phyloP scores from a whole-genome alignment of 2,113 vertebrate genomes.

The Psilopogon haemacephalus region DNA sequence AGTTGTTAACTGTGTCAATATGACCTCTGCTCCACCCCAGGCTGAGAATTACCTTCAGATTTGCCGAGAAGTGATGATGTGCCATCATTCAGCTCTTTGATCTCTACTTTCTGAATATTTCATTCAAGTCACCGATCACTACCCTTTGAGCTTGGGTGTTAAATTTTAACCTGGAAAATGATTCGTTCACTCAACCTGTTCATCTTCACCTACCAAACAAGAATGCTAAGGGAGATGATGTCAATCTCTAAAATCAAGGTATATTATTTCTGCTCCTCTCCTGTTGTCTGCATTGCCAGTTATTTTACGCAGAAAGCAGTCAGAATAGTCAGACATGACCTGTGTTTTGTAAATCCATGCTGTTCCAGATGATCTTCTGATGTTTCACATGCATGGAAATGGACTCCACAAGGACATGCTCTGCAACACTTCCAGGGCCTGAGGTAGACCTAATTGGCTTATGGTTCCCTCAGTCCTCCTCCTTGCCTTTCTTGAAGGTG shows the following conservation, averaged over 20 bases:
- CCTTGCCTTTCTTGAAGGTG: neutral
- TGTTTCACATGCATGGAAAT: neutral
- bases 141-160: neutral
- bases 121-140: neutral
- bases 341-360: neutral
- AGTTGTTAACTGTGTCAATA: neutral
- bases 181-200: neutral
- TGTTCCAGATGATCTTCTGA: neutral
- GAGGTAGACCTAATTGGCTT: neutral
- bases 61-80: neutral
- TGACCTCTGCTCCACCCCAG: accelerated
- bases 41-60: neutral
- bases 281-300: neutral
- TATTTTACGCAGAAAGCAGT: neutral
- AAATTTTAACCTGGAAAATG: neutral
- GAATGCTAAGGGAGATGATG: neutral
- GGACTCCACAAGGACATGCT: neutral
- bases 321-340: neutral
- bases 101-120: neutral
- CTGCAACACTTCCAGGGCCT: neutral
- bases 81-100: neutral
- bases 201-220: neutral
- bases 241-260: neutral
- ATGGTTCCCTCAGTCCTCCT: neutral
- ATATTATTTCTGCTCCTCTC: neutral